These are phyloP conservation scores for Porites evermanni DNA, from an alignment of 92 coral and sea anemone genomes.

Conservation along the genomic window DNA sequence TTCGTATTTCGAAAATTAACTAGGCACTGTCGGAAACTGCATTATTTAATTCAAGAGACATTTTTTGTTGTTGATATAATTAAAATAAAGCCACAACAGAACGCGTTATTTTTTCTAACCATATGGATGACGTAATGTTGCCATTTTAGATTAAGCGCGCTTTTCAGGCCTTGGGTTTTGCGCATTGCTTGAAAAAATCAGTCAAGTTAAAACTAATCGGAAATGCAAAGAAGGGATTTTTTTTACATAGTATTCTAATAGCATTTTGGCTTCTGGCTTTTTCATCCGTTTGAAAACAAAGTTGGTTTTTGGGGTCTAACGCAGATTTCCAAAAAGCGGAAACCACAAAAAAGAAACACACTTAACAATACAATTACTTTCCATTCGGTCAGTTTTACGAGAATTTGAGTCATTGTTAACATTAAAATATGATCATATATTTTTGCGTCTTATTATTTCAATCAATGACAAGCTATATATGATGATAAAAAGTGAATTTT, in stretches of 20 bases:
- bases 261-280: neutral
- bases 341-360: slow-evolving; percentile 7
- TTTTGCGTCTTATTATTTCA: neutral
- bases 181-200: neutral
- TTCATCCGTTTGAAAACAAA: neutral
- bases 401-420: slow-evolving; percentile 12
- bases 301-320: neutral
- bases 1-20: neutral
- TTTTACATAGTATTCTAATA: neutral
- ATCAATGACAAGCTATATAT: too few species aligned
- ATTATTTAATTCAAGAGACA: neutral
- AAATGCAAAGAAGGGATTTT: neutral
- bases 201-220: neutral
- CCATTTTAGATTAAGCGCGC: slow-evolving; percentile 7
- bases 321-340: slow-evolving; percentile 13
- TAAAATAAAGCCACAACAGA: neutral
- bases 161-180: neutral
- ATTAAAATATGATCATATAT: neutral
- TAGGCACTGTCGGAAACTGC: neutral
- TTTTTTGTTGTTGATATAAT: neutral
- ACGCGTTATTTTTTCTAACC: neutral
- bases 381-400: neutral
- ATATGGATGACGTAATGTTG: slow-evolving; percentile 17
- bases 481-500: too few species aligned
- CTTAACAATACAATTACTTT: neutral